These are phyloP conservation scores for Tenualosa ilisha DNA, from an alignment of 2,797 vertebrate genomes.

Conservation along the genomic window DNA sequence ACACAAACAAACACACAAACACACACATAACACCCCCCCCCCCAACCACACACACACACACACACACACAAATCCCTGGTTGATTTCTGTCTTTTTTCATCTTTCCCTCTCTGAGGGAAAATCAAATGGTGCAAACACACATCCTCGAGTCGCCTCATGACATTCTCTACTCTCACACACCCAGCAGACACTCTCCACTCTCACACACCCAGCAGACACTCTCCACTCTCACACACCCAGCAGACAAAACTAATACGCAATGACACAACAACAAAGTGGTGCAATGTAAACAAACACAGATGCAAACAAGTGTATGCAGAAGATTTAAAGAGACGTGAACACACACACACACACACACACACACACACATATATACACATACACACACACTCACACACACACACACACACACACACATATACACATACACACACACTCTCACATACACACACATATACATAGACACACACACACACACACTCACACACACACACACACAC, in stretches of 20 bases:
- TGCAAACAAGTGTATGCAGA: background rate
- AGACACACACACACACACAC: too few relatives aligned
- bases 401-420: conserved; percentile 19
- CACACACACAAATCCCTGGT: background rate
- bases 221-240: conserved; percentile 35
- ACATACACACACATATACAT: background rate
- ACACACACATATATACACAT: background rate
- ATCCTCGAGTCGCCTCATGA: background rate
- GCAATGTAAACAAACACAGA: too few relatives aligned
- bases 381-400: background rate
- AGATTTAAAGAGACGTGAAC: background rate
- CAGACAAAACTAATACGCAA: background rate
- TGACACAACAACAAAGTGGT: background rate
- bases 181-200: too few relatives aligned
- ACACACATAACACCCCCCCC: conserved; percentile 48
- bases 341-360: conserved; percentile 7
- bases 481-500: background rate
- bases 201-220: too few relatives aligned
- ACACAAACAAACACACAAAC: conserved; percentile 21
- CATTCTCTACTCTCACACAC: conserved; percentile 30
- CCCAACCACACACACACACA: conserved; percentile 39
- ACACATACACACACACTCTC: background rate
- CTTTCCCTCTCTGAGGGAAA: background rate
- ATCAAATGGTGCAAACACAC: background rate
- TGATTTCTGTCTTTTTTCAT: too few relatives aligned